Evolutionary conservation across 2,797 vertebrate species (phyloP).

Genomic region (Pseudomugil tenellus): DNA sequence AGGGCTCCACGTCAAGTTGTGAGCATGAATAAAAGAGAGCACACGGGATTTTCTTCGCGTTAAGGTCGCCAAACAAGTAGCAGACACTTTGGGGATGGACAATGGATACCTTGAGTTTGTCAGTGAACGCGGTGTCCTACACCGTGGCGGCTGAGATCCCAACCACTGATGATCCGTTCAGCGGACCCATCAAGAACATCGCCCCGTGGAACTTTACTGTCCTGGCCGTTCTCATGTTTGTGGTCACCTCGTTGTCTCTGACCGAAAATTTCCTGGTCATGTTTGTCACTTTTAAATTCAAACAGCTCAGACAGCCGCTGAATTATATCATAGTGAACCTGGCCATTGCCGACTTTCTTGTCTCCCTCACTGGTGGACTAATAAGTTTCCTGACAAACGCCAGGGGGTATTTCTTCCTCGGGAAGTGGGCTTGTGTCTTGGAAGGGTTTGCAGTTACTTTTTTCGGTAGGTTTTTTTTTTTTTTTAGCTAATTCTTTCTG

Average conservation of each 20-base stretch:
- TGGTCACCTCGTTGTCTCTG: slow-evolving; percentile 88
- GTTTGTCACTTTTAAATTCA: slow-evolving; percentile 88
- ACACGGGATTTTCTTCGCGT: not conserved
- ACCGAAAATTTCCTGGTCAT: slow-evolving; percentile 91
- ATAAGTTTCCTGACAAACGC: slow-evolving; percentile 90
- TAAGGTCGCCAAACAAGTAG: slow-evolving; percentile 19
- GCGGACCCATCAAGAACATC: slow-evolving; percentile 77
- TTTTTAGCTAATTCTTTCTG: not conserved
- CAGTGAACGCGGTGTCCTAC: slow-evolving; percentile 80
- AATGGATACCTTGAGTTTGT: slow-evolving; percentile 78
- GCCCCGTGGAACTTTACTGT: slow-evolving; percentile 90
- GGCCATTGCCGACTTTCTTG: slow-evolving; percentile 91
- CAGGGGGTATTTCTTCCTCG: slow-evolving; percentile 90
- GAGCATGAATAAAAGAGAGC: slow-evolving; percentile 24
- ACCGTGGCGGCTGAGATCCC: slow-evolving; percentile 66
- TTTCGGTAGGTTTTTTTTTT: slow-evolving; percentile 88
- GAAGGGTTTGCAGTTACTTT: slow-evolving; percentile 94
- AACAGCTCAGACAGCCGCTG: slow-evolving; percentile 88
- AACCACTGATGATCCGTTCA: slow-evolving; percentile 81
- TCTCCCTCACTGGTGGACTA: slow-evolving; percentile 87
- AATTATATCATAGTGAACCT: slow-evolving; percentile 93
- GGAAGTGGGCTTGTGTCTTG: slow-evolving; percentile 88
- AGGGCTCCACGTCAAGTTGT: slow-evolving; percentile 43
- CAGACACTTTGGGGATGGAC: slow-evolving; percentile 42
- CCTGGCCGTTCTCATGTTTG: slow-evolving; percentile 87